Conservation (phyloP, 2,113 vertebrate species). For the Gambusia affinis region DNA sequence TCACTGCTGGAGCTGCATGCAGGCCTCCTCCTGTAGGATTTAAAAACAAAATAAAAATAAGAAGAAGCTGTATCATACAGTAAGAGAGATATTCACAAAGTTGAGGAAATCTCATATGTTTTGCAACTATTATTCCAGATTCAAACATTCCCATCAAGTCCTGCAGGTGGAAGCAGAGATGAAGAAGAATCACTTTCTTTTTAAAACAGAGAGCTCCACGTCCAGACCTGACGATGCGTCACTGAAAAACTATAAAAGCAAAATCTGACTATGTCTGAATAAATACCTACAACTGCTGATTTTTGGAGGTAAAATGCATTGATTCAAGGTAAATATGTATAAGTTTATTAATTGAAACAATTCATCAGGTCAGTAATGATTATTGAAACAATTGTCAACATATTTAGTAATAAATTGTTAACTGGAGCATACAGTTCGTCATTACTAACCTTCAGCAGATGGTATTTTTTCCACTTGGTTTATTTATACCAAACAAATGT, state of each 20-base stretch:
- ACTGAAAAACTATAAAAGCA: neutral
- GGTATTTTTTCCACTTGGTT: neutral
- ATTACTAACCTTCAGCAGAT: neutral
- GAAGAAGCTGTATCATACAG: neutral
- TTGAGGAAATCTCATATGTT: neutral
- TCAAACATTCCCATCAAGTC: neutral
- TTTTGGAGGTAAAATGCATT: neutral
- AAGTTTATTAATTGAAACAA: neutral
- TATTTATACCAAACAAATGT: too few relatives aligned
- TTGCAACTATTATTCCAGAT: neutral
- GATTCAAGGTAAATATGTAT: neutral
- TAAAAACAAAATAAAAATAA: constrained; percentile 22
- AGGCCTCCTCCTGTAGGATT: constrained; percentile 5
- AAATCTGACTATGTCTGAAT: too few relatives aligned
- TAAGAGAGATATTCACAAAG: neutral
- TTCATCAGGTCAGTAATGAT: too few relatives aligned
- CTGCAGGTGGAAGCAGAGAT: neutral
- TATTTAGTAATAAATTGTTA: too few relatives aligned
- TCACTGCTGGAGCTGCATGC: constrained; percentile 33
- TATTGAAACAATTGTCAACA: too few relatives aligned
- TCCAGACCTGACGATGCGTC: neutral
- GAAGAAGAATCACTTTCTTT: neutral
- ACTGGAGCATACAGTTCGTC: too few relatives aligned
- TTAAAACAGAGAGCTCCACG: neutral
- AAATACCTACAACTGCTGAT: neutral